Evolutionary conservation across 1,140 invertebrate species (phyloP).

Genomic region (Mactra quadrangularis): DNA sequence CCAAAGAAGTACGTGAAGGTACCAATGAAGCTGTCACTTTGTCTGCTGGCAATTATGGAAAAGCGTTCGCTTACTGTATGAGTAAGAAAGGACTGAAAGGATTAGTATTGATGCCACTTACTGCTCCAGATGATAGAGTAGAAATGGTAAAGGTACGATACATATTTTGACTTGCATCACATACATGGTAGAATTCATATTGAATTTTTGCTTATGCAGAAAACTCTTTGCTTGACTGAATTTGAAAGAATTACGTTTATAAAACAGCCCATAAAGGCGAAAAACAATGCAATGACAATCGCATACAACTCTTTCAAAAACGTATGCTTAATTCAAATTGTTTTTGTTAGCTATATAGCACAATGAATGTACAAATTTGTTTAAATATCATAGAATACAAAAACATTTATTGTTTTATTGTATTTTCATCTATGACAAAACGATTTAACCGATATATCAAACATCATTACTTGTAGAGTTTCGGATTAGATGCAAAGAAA

Average conservation of each 20-base stretch:
- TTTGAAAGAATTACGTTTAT: too few species aligned
- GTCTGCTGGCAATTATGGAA: conserved; percentile 82
- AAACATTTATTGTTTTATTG: too few species aligned
- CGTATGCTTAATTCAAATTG: too few species aligned
- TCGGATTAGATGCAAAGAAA: conserved; percentile 74
- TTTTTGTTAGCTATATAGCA: too few species aligned
- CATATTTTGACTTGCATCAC: neutral
- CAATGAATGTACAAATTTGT: too few species aligned
- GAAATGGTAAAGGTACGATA: conserved; percentile 73
- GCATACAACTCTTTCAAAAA: too few species aligned
- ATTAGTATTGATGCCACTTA: conserved; percentile 76
- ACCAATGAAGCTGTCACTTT: conserved; percentile 72
- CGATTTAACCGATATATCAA: too few species aligned
- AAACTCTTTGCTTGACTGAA: neutral
- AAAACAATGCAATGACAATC: too few species aligned
- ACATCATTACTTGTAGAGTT: conserved; percentile 70
- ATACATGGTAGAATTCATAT: too few species aligned
- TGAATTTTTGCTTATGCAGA: neutral
- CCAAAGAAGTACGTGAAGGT: conserved; percentile 62
- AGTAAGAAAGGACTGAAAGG: conserved; percentile 66
- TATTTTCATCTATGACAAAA: too few species aligned
- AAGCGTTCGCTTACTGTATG: conserved; percentile 77
- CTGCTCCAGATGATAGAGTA: conserved; percentile 74
- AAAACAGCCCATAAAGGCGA: too few species aligned
- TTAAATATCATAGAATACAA: too few species aligned